Evolutionary conservation across 64 coral and sea anemone genomes (phyloP).

Genomic region (Montipora sp.): DNA sequence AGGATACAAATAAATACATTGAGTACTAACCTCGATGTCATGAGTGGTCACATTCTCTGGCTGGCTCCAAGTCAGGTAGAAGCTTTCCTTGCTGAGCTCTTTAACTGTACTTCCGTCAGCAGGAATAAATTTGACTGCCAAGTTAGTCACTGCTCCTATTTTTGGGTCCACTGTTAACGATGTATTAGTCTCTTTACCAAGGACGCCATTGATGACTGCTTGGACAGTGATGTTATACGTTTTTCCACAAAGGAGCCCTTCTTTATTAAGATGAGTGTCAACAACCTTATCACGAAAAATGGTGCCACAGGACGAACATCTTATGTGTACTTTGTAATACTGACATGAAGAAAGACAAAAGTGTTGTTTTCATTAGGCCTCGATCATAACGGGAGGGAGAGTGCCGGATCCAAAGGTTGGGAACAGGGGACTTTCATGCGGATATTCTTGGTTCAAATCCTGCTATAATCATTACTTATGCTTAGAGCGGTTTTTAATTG

Average conservation of each 20-base stretch:
- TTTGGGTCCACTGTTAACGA: background rate
- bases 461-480: too few relatives aligned
- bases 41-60: background rate
- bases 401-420: too few relatives aligned
- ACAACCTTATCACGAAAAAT: fast-evolving
- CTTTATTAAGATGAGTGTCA: too few relatives aligned
- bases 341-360: background rate
- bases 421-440: too few relatives aligned
- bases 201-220: background rate
- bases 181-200: background rate
- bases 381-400: too few relatives aligned
- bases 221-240: background rate
- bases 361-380: too few relatives aligned
- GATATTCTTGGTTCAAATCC: too few relatives aligned
- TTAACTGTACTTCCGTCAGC: background rate
- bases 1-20: background rate
- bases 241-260: background rate
- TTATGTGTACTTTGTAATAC: background rate
- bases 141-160: background rate
- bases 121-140: background rate
- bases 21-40: background rate
- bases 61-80: background rate
- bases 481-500: too few relatives aligned
- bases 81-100: background rate
- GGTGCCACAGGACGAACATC: background rate